Conservation (phyloP, 2,797 vertebrate genomes). For the Morus bassanus region DNA sequence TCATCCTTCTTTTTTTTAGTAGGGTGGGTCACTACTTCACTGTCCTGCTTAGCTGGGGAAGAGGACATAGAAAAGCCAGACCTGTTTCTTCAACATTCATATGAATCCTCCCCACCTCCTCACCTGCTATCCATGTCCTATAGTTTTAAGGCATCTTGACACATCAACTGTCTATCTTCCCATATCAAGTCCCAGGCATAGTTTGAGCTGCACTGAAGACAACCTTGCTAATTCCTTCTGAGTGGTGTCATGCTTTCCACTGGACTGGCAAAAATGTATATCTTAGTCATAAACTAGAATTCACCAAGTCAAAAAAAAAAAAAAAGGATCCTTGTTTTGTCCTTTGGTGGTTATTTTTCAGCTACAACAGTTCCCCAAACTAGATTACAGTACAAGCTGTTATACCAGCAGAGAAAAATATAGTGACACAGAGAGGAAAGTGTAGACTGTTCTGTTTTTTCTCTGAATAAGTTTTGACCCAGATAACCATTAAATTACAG, state of each 20-base stretch:
- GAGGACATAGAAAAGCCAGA: neutral
- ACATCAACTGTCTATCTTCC: neutral
- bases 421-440: neutral
- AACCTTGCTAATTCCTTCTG: neutral
- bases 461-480: neutral
- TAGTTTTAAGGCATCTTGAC: neutral
- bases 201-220: neutral
- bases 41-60: neutral
- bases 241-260: rapidly evolving
- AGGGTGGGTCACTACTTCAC: neutral
- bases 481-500: neutral
- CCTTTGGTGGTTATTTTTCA: neutral
- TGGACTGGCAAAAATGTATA: neutral
- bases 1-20: neutral
- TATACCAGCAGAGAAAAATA: neutral
- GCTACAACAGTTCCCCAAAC: neutral
- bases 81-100: neutral
- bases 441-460: neutral
- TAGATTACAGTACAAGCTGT: neutral
- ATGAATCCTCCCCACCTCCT: neutral
- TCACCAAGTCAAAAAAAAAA: neutral
- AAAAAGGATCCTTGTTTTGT: neutral
- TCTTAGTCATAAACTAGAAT: neutral
- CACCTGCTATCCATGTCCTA: neutral
- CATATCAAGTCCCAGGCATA: neutral